Evolutionary conservation across 2,797 vertebrate genomes (phyloP), one percentile per base, ranked within the genome.

Genomic region (Enteromius trimaculatus): DNA sequence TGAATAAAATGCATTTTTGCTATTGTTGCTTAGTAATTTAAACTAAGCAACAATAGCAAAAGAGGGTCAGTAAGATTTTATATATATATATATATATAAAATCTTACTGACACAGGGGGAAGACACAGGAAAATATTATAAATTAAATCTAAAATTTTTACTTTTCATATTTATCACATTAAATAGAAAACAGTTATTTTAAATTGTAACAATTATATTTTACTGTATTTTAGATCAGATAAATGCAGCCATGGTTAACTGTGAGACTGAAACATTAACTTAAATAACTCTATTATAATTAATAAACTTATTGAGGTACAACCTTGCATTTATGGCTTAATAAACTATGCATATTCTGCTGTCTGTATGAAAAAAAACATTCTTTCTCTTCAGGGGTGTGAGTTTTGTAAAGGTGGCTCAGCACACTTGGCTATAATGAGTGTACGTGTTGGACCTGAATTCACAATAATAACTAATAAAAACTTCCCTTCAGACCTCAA

Each of bases 361-460:
- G 13, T 70, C 13, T 69, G 39, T 26, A 26, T 23, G 21, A 2
- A 37, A 66, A n/a, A 69, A 69, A 1, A 14, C 19, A 51, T 2
- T 78, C 26, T 39, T 80, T 53, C 34, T 55, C 34, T 58, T 9
- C 34, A 68, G n/a, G 34, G 34, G 78, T 80, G 31, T 51, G 62
- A 58, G 65, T 80, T 80, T 55, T 70, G 16, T 51, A 6, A 55
- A 55, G 64, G 21, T 55, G 47, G 37, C n/a, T 68, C 49, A 7
- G 21, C n/a, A 69, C 4, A 58, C 37, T 42, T 9, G 37, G 11
- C 8, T 58, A 26, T 80, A 80, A 70, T 70, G 10, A 69, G n/a
- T 42, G 10, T 55, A 70, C 42, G 51, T 70, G 78, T 70, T 58
- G 10, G 8, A 8, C 42, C 53, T 60, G 23, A 80, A 71, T 60